A percentile compares a stretch with the other conserved stretches of the same genome.
phyloP scores from a whole-genome alignment of 2,797 vertebrate genomes.

The Semotilus atromaculatus region DNA sequence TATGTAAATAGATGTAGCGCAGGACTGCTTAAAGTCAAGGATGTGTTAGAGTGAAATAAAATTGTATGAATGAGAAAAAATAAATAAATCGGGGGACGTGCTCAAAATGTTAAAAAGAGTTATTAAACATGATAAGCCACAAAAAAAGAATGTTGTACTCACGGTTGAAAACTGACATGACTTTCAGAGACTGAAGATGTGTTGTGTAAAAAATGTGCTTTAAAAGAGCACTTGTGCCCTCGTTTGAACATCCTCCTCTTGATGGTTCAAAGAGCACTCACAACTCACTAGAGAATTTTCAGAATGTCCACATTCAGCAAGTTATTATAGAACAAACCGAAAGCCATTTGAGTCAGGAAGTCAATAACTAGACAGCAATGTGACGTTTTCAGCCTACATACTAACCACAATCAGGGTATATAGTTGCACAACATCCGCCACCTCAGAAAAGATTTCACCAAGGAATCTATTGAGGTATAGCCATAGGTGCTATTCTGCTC shows the following conservation, averaged over 20 bases:
- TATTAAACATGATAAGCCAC: neutral
- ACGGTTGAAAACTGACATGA: neutral
- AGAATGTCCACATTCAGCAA: neutral
- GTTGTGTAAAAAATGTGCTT: conserved; percentile 1
- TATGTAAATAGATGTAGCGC: neutral
- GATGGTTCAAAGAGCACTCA: neutral
- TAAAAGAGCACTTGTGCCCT: neutral
- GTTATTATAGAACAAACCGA: neutral
- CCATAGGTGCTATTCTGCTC: neutral
- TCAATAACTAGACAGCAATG: neutral
- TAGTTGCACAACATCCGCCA: neutral
- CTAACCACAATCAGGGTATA: neutral
- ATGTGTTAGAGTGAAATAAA: neutral
- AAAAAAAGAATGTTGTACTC: neutral
- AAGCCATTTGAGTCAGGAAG: conserved; percentile 1
- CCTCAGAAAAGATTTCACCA: neutral
- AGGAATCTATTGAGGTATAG: neutral
- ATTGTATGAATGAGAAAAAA: neutral
- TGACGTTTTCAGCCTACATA: neutral
- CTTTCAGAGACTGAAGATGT: neutral
- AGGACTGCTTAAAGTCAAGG: neutral
- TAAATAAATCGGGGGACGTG: too few species aligned
- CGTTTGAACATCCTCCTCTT: neutral
- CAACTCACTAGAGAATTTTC: neutral
- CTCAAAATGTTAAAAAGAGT: neutral